A percentile compares a stretch with the other conserved stretches of the same genome.
Conservation (phyloP, 2,888 invertebrate genomes). For the Alcis repandata region DNA sequence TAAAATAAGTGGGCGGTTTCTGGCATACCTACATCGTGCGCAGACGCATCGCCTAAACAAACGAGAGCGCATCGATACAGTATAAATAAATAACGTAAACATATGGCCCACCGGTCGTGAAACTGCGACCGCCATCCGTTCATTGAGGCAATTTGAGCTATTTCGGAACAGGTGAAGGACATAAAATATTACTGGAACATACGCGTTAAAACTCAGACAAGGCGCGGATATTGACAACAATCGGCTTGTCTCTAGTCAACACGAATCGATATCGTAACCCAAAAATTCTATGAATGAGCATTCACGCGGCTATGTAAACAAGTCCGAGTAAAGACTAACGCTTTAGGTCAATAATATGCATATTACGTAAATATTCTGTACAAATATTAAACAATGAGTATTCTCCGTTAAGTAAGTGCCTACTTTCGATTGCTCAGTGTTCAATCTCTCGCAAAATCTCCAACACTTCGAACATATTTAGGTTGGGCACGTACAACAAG, state of each 20-base stretch:
- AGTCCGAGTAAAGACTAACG: background rate
- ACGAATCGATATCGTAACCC: slow-evolving; percentile 8
- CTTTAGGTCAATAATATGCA: slow-evolving; percentile 1
- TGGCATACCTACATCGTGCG: slow-evolving; percentile 69
- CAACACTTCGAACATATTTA: slow-evolving; percentile 8
- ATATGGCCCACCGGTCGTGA: slow-evolving; percentile 73
- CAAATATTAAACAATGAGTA: background rate
- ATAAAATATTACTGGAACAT: slow-evolving; percentile 17
- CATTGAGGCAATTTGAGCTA: slow-evolving; percentile 47
- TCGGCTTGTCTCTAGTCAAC: background rate
- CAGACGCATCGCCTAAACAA: slow-evolving; percentile 65
- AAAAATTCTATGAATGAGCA: slow-evolving; percentile 23
- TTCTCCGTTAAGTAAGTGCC: background rate
- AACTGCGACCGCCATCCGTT: slow-evolving; percentile 64
- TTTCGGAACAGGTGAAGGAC: slow-evolving; percentile 19
- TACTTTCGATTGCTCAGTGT: background rate
- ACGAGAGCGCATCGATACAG: slow-evolving; percentile 65
- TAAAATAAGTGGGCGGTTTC: slow-evolving; percentile 74
- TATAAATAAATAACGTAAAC: slow-evolving; percentile 83
- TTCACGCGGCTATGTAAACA: background rate
- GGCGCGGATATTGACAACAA: background rate
- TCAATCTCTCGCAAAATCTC: slow-evolving; percentile 9
- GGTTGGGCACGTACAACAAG: slow-evolving; percentile 30
- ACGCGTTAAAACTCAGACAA: no score
- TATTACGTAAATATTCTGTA: slow-evolving; percentile 6